These are phyloP conservation scores for Rhinolophus sinicus DNA, from an alignment of 2,113 vertebrate species.

Conservation along the genomic window DNA sequence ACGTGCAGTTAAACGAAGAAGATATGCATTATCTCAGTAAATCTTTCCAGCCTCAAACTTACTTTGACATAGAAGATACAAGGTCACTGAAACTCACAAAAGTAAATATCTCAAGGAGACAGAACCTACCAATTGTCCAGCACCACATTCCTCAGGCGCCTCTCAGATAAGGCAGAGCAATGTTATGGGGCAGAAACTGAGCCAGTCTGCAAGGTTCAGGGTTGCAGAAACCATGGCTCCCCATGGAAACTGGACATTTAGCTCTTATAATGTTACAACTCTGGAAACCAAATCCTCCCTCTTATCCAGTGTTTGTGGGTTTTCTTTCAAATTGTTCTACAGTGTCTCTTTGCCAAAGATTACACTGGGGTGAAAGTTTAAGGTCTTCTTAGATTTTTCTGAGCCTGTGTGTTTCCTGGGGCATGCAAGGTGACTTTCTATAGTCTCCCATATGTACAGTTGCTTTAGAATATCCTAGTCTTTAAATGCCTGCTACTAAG, in stretches of 20 bases:
- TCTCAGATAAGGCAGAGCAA: too few species aligned
- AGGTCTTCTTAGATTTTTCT: not conserved
- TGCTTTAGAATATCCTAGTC: not conserved
- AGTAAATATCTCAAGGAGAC: too few species aligned
- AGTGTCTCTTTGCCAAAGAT: not conserved
- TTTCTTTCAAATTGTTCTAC: not conserved
- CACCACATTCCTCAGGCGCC: too few species aligned
- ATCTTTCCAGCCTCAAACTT: too few species aligned
- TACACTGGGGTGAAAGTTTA: not conserved
- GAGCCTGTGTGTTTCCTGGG: not conserved
- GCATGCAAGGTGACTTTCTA: not conserved
- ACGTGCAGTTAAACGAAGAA: too few species aligned
- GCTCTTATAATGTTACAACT: not conserved
- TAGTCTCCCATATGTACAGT: not conserved
- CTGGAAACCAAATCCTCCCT: not conserved
- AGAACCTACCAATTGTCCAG: too few species aligned
- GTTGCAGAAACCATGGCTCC: too few species aligned
- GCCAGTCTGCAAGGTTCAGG: too few species aligned
- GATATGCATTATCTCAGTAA: too few species aligned
- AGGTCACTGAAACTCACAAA: too few species aligned
- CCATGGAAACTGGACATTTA: not conserved
- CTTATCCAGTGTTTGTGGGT: not conserved
- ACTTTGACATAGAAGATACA: too few species aligned
- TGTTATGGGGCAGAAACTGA: too few species aligned
- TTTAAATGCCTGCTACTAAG: not conserved